phyloP scores from a whole-genome alignment of 2,113 vertebrate species.

The Chloebia gouldiae region DNA sequence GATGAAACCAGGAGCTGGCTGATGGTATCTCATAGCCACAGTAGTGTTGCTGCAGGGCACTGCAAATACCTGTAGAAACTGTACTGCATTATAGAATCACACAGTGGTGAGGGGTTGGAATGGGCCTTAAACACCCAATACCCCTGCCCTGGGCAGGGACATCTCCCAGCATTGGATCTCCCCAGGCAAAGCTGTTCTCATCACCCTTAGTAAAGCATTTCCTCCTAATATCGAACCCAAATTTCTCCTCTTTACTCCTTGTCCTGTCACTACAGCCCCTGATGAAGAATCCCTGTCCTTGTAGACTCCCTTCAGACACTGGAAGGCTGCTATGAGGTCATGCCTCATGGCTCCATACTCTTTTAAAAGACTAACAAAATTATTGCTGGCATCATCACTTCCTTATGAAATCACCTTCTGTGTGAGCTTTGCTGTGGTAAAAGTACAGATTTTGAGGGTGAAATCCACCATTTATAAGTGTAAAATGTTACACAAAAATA shows the following conservation, averaged over 20 bases:
- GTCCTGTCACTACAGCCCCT: background rate
- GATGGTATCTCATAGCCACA: rapidly evolving
- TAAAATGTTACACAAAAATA: background rate
- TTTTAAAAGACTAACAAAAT: background rate
- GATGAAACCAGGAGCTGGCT: background rate
- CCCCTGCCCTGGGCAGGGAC: background rate
- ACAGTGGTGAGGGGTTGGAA: background rate
- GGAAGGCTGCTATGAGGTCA: background rate
- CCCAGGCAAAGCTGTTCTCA: background rate
- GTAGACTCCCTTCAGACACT: background rate
- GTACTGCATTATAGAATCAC: rapidly evolving
- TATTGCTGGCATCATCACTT: background rate
- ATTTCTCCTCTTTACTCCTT: background rate
- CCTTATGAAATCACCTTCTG: background rate
- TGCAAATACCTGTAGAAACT: no score
- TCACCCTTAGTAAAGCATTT: background rate
- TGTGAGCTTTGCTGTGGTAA: background rate
- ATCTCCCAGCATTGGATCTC: background rate
- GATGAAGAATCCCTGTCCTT: background rate
- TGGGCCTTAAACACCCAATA: no score
- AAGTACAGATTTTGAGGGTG: background rate
- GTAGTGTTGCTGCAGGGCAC: background rate
- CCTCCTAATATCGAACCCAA: no score
- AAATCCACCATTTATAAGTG: background rate
- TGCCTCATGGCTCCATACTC: background rate